A percentile compares a stretch with the other conserved stretches of the same genome.
These are phyloP conservation scores for Cephus nigrinus DNA, from an alignment of 2,888 invertebrate species.

Conservation along the genomic window DNA sequence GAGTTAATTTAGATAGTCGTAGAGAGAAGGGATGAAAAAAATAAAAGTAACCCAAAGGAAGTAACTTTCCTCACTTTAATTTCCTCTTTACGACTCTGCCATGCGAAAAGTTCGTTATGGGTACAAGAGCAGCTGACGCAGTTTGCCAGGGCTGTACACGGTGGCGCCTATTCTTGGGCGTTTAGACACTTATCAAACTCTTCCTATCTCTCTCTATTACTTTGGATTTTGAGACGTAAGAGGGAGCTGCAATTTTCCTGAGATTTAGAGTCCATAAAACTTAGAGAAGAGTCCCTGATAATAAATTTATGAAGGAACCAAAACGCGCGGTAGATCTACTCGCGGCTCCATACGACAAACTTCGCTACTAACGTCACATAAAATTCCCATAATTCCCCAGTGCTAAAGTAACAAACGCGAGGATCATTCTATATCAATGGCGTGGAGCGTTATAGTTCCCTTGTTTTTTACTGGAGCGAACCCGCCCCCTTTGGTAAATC, in stretches of 20 bases:
- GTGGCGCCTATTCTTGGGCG: not conserved
- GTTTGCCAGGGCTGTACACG: not conserved
- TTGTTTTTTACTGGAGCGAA: not conserved
- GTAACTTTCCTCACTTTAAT: not conserved
- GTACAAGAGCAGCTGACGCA: not conserved
- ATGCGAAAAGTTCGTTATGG: not conserved
- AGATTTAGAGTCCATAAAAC: slow-evolving; percentile 1
- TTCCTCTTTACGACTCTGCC: not conserved
- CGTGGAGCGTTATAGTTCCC: not conserved
- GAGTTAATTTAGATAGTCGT: not conserved
- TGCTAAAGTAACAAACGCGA: slow-evolving; percentile 19
- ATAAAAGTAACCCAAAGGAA: not conserved
- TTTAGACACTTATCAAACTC: not conserved
- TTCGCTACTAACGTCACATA: slow-evolving; percentile 12
- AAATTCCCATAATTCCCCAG: slow-evolving; percentile 30
- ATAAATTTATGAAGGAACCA: not conserved
- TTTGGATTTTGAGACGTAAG: not conserved
- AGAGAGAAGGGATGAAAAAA: not conserved
- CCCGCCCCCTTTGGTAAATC: not conserved
- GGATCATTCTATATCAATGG: not conserved
- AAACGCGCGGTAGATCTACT: not conserved
- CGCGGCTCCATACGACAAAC: not conserved
- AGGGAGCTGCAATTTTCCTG: not conserved
- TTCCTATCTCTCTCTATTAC: not conserved
- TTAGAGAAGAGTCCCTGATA: not conserved